Base-by-base conservation (phyloP, 2,888 invertebrate species). In the Cosmorhoe ocellata region DNA sequence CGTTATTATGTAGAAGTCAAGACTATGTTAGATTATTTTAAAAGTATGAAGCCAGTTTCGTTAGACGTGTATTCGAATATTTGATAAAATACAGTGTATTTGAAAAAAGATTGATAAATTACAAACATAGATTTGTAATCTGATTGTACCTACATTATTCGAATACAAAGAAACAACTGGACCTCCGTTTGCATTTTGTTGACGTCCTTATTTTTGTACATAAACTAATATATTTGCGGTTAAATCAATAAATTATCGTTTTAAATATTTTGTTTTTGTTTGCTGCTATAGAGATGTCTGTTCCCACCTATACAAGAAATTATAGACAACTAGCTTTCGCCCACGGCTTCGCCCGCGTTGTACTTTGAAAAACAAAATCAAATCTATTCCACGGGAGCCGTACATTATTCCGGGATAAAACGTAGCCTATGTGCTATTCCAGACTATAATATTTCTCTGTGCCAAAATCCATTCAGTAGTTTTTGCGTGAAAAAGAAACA, bases 241-340 rank as follows among this genome's bases (percentile, higher is more conserved):
- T 90, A 90, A 84, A 87, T 86, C 81, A 89, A 86, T 89, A 89
- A 82, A 86, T 81, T 83, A 85, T 89, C 87, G 89, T 89, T 90
- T 84, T 74, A 83, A 86, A 86, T 40, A 30, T 14, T 26, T 53
- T 36, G 36, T 57, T 59, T 51, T 3, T 33, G 10, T 58, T 56
- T 28, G 4, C 18, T 18, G 18, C 18, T 18, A 18, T 3, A 18
- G n/a, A n/a, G n/a, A n/a, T n/a, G n/a, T n/a, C n/a, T n/a, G n/a
- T n/a, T n/a, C n/a, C n/a, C n/a, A n/a, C n/a, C n/a, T n/a, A n/a
- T n/a, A n/a, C n/a, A n/a, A n/a, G n/a, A n/a, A n/a, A n/a, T n/a
- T n/a, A n/a, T n/a, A n/a, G n/a, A n/a, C n/a, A n/a, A n/a, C n/a
- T n/a, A n/a, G n/a, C n/a, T n/a, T n/a, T n/a, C n/a, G n/a, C n/a